Percentiles rank a stretch among this genome's conserved stretches.
phyloP scores from a whole-genome alignment of 2,797 vertebrate genomes.

The Lutjanus campechanus region DNA sequence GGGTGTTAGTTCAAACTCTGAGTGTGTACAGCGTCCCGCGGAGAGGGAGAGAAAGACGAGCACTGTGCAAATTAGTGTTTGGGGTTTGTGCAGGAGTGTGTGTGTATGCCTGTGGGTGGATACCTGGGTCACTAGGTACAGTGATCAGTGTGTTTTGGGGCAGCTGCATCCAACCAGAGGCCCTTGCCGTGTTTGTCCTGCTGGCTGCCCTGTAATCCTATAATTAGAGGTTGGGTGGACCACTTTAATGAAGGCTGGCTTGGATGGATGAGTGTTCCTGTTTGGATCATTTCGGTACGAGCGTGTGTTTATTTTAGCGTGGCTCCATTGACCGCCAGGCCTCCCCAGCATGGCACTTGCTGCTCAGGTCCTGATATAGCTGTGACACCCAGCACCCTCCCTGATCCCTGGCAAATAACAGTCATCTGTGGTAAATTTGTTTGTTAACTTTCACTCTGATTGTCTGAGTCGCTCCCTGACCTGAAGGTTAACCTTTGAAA shows the following conservation, averaged over 20 bases:
- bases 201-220: constrained; percentile 76
- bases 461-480: constrained; percentile 43
- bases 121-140: constrained; percentile 79
- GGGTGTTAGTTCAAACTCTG: constrained; percentile 33
- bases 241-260: constrained; percentile 82
- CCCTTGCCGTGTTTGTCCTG: constrained; percentile 64
- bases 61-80: constrained; percentile 77
- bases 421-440: constrained; percentile 39
- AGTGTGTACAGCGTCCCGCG: constrained; percentile 25
- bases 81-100: constrained; percentile 59
- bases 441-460: constrained; percentile 41
- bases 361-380: constrained; percentile 64
- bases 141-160: constrained; percentile 70
- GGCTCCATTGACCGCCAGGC: constrained; percentile 61
- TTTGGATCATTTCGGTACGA: constrained; percentile 71
- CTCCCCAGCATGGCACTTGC: constrained; percentile 28
- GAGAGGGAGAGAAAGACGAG: constrained; percentile 52
- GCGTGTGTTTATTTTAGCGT: constrained; percentile 81
- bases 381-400: constrained; percentile 40
- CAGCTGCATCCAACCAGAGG: constrained; percentile 66
- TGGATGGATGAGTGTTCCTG: constrained; percentile 77
- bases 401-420: constrained; percentile 32
- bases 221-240: constrained; percentile 83
- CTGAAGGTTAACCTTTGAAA: constrained; percentile 1
- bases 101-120: constrained; percentile 54